phyloP scores from a whole-genome alignment of 2,113 vertebrate species.

The Semicossyphus pulcher region DNA sequence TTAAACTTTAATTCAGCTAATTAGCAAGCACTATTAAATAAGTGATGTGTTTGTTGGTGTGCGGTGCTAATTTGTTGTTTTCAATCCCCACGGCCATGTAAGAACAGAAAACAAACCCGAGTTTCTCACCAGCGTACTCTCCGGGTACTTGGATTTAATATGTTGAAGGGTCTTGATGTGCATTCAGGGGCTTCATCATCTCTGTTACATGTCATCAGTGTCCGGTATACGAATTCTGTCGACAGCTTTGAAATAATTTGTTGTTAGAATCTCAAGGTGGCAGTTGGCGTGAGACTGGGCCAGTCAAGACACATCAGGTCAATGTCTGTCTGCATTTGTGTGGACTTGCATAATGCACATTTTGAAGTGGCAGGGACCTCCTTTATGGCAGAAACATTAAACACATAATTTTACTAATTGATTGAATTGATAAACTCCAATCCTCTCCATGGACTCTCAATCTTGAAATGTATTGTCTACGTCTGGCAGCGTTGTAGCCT shows the following conservation, averaged over 20 bases:
- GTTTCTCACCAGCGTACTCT: slow-evolving; percentile 31
- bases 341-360: not conserved
- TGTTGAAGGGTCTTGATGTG: slow-evolving; percentile 36
- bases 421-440: too few relatives aligned
- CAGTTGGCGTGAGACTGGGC: slow-evolving; percentile 2
- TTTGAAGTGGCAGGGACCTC: too few relatives aligned
- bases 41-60: slow-evolving; percentile 66
- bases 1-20: slow-evolving; percentile 65
- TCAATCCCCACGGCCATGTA: slow-evolving; percentile 54
- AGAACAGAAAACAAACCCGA: slow-evolving; percentile 52
- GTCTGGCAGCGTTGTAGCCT: too few relatives aligned
- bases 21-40: slow-evolving; percentile 71
- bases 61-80: slow-evolving; percentile 63
- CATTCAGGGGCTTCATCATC: slow-evolving; percentile 16
- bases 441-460: too few relatives aligned
- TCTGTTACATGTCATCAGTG: slow-evolving; percentile 37
- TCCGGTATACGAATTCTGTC: slow-evolving; percentile 9
- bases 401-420: too few relatives aligned
- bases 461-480: too few relatives aligned
- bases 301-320: not conserved
- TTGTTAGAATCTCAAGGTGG: slow-evolving; percentile 35
- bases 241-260: slow-evolving; percentile 28
- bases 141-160: slow-evolving; percentile 49
- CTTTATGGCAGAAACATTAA: slow-evolving; percentile 7
- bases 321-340: not conserved